Conservation (phyloP, 1,140 invertebrate species). For the Dreissena polymorpha region DNA sequence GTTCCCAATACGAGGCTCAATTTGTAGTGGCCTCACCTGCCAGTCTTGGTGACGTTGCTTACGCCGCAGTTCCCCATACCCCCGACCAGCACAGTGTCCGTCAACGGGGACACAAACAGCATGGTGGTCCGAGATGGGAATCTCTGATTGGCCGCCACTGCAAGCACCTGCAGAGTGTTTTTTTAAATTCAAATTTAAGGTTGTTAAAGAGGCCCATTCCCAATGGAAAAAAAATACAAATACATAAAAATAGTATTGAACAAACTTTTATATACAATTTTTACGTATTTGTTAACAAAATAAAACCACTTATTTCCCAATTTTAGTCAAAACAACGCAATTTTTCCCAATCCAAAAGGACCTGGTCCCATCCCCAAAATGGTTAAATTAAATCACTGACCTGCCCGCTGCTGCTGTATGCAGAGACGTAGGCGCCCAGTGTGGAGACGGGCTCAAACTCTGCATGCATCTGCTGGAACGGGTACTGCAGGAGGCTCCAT, state of each 20-base stretch:
- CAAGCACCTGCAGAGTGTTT: conserved; percentile 60
- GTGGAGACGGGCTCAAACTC: conserved; percentile 66
- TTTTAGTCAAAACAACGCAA: too few relatives aligned
- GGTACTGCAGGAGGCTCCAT: conserved; percentile 69
- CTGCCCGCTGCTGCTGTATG: conserved; percentile 73
- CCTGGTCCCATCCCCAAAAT: too few relatives aligned
- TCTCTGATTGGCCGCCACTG: conserved; percentile 77
- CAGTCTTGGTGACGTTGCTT: conserved; percentile 60
- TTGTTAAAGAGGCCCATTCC: too few relatives aligned
- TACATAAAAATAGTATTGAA: too few relatives aligned
- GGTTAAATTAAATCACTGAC: too few relatives aligned
- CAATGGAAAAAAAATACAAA: too few relatives aligned
- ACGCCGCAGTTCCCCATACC: conserved; percentile 74
- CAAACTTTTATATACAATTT: too few relatives aligned
- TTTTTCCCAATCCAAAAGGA: too few relatives aligned
- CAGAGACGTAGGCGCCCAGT: conserved; percentile 67
- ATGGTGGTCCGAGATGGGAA: conserved; percentile 67
- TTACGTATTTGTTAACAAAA: too few relatives aligned
- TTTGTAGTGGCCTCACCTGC: conserved; percentile 60
- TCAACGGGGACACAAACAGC: conserved; percentile 74
- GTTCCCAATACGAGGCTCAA: too few relatives aligned
- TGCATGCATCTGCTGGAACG: conserved; percentile 65
- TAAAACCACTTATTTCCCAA: too few relatives aligned
- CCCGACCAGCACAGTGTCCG: conserved; percentile 70
- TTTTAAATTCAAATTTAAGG: too few relatives aligned